A percentile compares a stretch with the other conserved stretches of the same genome.
Conservation (phyloP, 2,888 invertebrate species). For the Oeneis ivallda region DNA sequence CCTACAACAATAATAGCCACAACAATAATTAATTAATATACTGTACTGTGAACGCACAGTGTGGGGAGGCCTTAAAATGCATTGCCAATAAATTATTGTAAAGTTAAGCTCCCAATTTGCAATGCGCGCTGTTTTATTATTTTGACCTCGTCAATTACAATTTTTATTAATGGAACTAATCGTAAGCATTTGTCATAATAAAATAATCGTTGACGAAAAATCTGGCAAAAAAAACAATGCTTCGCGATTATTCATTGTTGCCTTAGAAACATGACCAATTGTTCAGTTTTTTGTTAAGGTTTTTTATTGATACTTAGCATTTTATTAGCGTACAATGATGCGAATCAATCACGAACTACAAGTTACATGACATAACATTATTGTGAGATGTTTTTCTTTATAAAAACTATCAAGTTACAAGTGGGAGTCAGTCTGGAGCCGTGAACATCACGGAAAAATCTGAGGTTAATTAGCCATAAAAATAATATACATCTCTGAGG, state of each 20-base stretch:
- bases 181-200: conserved; percentile 31
- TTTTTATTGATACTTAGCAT: conserved; percentile 21
- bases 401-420: conserved; percentile 45
- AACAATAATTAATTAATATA: too few species aligned
- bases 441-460: conserved; percentile 8
- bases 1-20: too few species aligned
- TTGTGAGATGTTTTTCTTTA: conserved; percentile 61
- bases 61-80: not conserved
- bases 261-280: conserved; percentile 26
- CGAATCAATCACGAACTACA: conserved; percentile 67
- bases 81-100: conserved; percentile 7
- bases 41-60: too few species aligned
- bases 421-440: conserved; percentile 22
- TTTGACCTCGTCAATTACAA: conserved; percentile 26
- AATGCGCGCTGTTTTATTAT: conserved; percentile 12
- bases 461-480: conserved; percentile 6
- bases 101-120: conserved; percentile 9
- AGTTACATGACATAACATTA: conserved; percentile 70
- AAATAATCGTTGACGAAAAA: conserved; percentile 25
- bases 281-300: conserved; percentile 24
- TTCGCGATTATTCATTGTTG: conserved; percentile 27
- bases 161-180: conserved; percentile 28
- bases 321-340: conserved; percentile 47
- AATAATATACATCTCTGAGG: not conserved
- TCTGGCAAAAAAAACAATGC: conserved; percentile 28